Conservation (phyloP, 2,113 vertebrate species). For the Mixornis gularis region DNA sequence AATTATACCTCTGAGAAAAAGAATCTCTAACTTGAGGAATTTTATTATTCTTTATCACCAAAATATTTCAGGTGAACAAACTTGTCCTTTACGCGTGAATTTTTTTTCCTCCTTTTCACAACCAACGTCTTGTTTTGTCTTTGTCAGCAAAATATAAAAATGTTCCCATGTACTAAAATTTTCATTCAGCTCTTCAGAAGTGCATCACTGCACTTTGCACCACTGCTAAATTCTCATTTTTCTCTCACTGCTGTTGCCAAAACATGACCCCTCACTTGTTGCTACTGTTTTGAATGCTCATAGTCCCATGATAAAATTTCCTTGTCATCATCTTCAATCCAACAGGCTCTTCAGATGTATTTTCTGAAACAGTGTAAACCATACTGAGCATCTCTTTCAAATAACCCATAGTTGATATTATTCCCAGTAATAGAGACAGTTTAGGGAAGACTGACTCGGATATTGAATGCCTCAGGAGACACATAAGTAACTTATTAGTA, state of each 20-base stretch:
- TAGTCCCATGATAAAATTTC: not conserved
- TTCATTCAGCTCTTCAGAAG: not conserved
- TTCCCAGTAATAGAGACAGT: not conserved
- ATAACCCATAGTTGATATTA: not conserved
- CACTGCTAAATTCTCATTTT: not conserved
- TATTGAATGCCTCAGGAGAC: not conserved
- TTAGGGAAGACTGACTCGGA: not conserved
- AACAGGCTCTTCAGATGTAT: not conserved
- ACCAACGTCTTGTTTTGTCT: not conserved
- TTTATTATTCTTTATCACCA: not conserved
- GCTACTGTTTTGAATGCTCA: not conserved
- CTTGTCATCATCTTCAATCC: not conserved
- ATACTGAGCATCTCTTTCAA: not conserved
- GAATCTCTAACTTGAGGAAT: not conserved
- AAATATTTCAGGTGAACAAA: not conserved
- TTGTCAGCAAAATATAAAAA: not conserved
- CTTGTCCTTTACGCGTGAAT: not conserved
- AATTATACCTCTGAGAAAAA: not conserved
- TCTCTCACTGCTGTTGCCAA: not conserved
- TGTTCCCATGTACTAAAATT: not conserved
- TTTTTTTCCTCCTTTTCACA: not conserved
- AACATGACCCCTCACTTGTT: not conserved
- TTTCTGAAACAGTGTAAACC: not conserved
- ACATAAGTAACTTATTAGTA: not conserved
- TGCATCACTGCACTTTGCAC: not conserved